A percentile compares a stretch with the other conserved stretches of the same genome.
phyloP scores from a whole-genome alignment of 2,113 vertebrate genomes.

The Camelus dromedarius region DNA sequence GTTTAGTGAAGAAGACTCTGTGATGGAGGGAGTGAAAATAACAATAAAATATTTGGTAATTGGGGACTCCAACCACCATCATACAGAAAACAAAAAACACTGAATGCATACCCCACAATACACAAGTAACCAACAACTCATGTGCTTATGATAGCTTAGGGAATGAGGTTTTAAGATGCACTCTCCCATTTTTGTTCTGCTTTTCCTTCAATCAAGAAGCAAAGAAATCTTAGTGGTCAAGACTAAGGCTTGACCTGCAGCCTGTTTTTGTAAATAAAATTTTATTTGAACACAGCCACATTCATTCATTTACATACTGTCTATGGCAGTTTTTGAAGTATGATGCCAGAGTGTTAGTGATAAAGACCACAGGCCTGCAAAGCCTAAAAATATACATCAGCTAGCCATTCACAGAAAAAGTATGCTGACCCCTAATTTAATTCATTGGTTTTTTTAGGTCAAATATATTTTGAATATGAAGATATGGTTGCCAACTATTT shows the following conservation, averaged over 20 bases:
- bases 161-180: constrained; percentile 8
- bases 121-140: background rate
- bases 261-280: constrained; percentile 22
- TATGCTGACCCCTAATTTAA: background rate
- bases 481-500: background rate
- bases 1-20: constrained; percentile 31
- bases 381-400: constrained; percentile 35
- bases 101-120: background rate
- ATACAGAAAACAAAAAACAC: constrained; percentile 13
- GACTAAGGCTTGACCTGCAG: background rate
- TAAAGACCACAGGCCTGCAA: background rate
- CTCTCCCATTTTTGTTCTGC: background rate
- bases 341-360: background rate
- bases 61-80: background rate
- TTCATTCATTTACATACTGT: background rate
- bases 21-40: background rate
- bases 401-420: background rate
- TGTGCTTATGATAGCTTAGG: background rate
- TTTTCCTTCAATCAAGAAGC: constrained; percentile 41
- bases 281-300: background rate
- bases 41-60: background rate
- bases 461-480: constrained; percentile 56
- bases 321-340: background rate
- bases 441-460: background rate
- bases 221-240: constrained; percentile 19